Conservation (phyloP, 2,113 vertebrate genomes). For the Hyperoodon ampullatus region DNA sequence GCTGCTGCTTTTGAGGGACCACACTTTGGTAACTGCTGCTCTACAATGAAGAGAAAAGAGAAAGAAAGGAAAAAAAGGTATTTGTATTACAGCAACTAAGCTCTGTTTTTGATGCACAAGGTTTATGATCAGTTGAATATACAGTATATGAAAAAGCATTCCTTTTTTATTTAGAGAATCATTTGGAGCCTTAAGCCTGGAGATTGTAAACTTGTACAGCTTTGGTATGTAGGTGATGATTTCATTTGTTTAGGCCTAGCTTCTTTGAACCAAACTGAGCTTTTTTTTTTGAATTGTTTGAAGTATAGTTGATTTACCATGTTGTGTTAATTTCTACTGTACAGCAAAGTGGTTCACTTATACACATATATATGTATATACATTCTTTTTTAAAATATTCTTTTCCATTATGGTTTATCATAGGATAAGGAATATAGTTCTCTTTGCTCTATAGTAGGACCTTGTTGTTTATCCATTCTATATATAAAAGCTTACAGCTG, state of each 20-base stretch:
- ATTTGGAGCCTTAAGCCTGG: neutral
- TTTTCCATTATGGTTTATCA: neutral
- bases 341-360: neutral
- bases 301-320: neutral
- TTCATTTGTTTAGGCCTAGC: neutral
- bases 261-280: constrained; percentile 28
- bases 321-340: neutral
- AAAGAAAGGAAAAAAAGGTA: neutral
- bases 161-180: constrained; percentile 7
- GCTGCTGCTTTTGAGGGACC: neutral
- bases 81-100: neutral
- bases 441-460: neutral
- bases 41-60: neutral
- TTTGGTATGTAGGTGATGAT: neutral
- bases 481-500: neutral
- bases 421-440: neutral
- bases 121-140: neutral
- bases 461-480: neutral
- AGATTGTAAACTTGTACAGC: neutral
- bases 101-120: neutral
- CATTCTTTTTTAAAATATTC: neutral
- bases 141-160: neutral
- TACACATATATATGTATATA: neutral
- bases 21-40: neutral
- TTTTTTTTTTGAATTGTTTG: neutral